Percentiles rank a stretch among this genome's conserved stretches.
Evolutionary conservation across 1,140 invertebrate species (phyloP).

Genomic region (Drosophila nigrodunni): DNA sequence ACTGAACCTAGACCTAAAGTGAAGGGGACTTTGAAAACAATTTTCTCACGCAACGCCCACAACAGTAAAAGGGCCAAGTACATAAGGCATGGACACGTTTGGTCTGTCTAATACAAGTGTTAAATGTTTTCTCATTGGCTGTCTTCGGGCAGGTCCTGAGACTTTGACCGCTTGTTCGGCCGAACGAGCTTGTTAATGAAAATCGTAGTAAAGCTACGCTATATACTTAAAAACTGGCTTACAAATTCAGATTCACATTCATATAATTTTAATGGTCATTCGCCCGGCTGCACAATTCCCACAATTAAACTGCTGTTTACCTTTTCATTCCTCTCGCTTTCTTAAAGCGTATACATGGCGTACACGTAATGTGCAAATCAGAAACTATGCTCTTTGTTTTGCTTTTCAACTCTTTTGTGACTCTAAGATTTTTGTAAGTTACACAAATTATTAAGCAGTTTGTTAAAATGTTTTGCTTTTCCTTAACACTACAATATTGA

Average conservation of each 20-base stretch:
- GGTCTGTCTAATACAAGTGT: neutral
- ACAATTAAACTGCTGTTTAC: conserved; percentile 61
- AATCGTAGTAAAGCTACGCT: conserved; percentile 30
- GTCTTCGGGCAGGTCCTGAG: conserved; percentile 26
- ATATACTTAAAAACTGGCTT: conserved; percentile 33
- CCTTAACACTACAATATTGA: no score
- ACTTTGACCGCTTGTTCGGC: conserved; percentile 39
- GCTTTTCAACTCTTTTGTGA: no score
- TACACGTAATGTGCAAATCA: conserved; percentile 54
- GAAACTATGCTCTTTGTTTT: neutral
- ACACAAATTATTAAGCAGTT: no score
- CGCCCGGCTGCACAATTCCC: conserved; percentile 59
- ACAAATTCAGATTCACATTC: conserved; percentile 58
- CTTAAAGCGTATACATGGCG: conserved; percentile 33
- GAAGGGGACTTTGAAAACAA: conserved; percentile 39
- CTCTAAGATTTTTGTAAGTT: no score
- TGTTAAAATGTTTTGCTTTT: no score
- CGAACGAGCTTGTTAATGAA: conserved; percentile 61
- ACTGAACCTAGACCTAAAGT: conserved; percentile 10
- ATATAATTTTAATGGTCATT: conserved; percentile 46
- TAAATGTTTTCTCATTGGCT: conserved; percentile 11
- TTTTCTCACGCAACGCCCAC: conserved; percentile 61
- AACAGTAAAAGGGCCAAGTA: conserved; percentile 25
- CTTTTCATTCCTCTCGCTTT: neutral
- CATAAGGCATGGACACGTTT: conserved; percentile 60